phyloP scores from a whole-genome alignment of 2,888 invertebrate genomes.

The Byasa hedistus region DNA sequence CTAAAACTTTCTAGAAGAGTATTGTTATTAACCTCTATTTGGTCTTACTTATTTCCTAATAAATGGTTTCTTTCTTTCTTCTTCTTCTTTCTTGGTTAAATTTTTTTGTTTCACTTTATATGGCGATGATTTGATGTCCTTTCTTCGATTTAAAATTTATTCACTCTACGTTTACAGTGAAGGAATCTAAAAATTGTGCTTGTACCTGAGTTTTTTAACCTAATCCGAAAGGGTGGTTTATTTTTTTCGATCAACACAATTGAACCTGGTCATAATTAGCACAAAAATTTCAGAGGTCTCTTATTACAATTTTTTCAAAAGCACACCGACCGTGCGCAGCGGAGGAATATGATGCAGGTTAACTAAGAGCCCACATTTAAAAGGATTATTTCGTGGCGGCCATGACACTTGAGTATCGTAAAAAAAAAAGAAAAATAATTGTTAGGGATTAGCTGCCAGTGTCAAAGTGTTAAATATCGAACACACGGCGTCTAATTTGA shows the following conservation, averaged over 20 bases:
- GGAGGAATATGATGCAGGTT: conserved; percentile 69
- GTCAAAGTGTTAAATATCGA: conserved; percentile 81
- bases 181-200: no score
- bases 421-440: conserved; percentile 62
- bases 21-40: no score
- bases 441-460: conserved; percentile 77
- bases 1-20: no score
- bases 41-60: no score
- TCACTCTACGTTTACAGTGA: no score
- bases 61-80: no score
- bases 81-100: no score
- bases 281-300: conserved; percentile 44
- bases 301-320: conserved; percentile 59
- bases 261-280: conserved; percentile 34
- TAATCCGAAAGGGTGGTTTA: conserved; percentile 6
- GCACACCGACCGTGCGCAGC: conserved; percentile 38
- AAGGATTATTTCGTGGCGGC: conserved; percentile 71
- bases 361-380: conserved; percentile 61
- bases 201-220: conserved; percentile 5
- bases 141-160: no score
- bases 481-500: conserved; percentile 75
- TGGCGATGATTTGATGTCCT: no score
- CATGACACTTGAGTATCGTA: conserved; percentile 66
- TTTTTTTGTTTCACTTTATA: no score
- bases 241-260: conserved; percentile 5